A percentile compares a stretch with the other conserved stretches of the same genome.
phyloP scores from a whole-genome alignment of 2,888 invertebrate species.

The Sepioteuthis lessoniana region DNA sequence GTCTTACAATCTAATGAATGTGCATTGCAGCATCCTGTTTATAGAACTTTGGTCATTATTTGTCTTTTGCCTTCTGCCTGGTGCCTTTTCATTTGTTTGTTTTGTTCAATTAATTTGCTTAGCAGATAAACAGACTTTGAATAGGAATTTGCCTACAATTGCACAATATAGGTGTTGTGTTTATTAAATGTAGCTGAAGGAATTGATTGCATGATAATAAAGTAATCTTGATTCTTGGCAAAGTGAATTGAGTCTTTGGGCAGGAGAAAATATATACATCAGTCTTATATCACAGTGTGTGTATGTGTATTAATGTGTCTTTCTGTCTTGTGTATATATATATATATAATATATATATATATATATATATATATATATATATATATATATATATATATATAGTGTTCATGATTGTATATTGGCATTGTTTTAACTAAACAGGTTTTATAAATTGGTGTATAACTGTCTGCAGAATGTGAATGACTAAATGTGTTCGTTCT shows the following conservation, averaged over 20 bases:
- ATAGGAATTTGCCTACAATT: not conserved
- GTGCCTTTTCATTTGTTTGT: not conserved
- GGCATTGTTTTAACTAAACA: too few species aligned
- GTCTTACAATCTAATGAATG: not conserved
- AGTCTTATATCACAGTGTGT: not conserved
- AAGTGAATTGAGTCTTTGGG: not conserved
- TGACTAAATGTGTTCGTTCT: too few species aligned
- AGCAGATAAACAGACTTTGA: not conserved
- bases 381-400: too few species aligned
- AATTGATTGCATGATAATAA: not conserved
- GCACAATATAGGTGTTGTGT: not conserved
- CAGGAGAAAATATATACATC: too few species aligned
- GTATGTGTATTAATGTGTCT: not conserved
- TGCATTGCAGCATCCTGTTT: not conserved
- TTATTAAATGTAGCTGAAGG: not conserved
- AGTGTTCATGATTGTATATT: too few species aligned
- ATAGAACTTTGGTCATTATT: not conserved
- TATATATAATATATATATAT: not conserved
- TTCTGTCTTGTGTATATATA: not conserved
- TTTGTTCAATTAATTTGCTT: conserved; percentile 25
- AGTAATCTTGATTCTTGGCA: not conserved
- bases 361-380: not conserved
- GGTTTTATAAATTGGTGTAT: too few species aligned
- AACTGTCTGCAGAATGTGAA: too few species aligned
- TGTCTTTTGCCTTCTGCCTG: not conserved